A percentile compares a stretch with the other conserved stretches of the same genome.
These are phyloP conservation scores for Caenorhabditis doughertyi DNA, from an alignment of 2,888 invertebrate species.

Conservation along the genomic window DNA sequence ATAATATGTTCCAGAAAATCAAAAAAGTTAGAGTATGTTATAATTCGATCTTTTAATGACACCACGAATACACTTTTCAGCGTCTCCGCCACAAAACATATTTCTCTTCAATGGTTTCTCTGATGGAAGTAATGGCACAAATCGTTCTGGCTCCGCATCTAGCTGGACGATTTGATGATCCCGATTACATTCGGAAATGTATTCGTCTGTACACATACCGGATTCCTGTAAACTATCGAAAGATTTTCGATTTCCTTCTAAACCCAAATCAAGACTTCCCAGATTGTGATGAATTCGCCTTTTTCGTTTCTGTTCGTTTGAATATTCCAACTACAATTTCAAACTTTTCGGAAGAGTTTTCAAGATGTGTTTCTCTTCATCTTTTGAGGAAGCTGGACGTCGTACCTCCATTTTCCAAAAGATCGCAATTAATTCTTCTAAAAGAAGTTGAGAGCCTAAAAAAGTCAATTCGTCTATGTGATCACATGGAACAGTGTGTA, in stretches of 20 bases:
- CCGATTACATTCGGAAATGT: constrained; percentile 26
- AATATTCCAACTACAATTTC: constrained; percentile 50
- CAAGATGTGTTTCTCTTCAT: constrained; percentile 40
- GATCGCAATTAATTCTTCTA: constrained; percentile 56
- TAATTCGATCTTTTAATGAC: background rate
- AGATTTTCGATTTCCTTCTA: constrained; percentile 43
- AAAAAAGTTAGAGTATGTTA: constrained; percentile 36
- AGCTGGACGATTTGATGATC: constrained; percentile 55
- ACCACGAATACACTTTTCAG: constrained; percentile 20
- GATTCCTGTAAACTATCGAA: constrained; percentile 46
- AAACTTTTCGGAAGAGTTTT: constrained; percentile 47
- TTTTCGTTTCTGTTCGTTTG: constrained; percentile 27
- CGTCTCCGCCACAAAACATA: constrained; percentile 44
- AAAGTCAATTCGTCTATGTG: constrained; percentile 51
- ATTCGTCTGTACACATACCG: constrained; percentile 21
- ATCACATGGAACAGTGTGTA: constrained; percentile 62
- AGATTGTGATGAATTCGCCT: constrained; percentile 47
- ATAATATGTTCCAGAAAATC: constrained; percentile 37
- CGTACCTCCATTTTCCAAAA: constrained; percentile 37
- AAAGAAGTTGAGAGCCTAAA: constrained; percentile 67
- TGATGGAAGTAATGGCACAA: constrained; percentile 56
- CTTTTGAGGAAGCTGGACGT: constrained; percentile 39
- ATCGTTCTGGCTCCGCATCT: constrained; percentile 59
- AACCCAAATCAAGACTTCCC: constrained; percentile 48
- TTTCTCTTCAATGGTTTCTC: constrained; percentile 53